These are phyloP conservation scores for Plodia interpunctella DNA, from an alignment of 1,140 invertebrate genomes.

Conservation along the genomic window DNA sequence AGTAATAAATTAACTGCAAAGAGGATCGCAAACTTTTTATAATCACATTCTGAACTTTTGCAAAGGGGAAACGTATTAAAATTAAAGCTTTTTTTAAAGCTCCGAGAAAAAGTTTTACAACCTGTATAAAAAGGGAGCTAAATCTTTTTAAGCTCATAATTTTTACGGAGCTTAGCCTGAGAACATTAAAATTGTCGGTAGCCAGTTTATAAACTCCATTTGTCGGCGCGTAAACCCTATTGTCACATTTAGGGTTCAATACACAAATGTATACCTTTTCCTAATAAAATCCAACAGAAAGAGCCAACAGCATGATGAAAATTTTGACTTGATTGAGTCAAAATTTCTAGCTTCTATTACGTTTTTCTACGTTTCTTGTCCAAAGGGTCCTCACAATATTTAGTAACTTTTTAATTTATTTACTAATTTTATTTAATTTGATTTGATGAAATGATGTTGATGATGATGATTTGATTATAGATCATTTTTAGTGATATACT, in stretches of 20 bases:
- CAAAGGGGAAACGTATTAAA: not conserved
- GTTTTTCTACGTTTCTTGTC: too few relatives aligned
- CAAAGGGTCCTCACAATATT: too few relatives aligned
- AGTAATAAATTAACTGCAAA: not conserved
- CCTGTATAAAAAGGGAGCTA: constrained; percentile 37
- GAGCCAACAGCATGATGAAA: too few relatives aligned
- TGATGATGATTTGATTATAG: too few relatives aligned
- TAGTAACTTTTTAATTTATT: too few relatives aligned
- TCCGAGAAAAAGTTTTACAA: constrained; percentile 17
- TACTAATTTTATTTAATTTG: too few relatives aligned
- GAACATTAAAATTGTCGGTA: constrained; percentile 43
- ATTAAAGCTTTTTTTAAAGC: not conserved
- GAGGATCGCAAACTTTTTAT: not conserved
- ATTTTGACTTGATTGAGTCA: too few relatives aligned
- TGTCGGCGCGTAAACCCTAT: constrained; percentile 41
- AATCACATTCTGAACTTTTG: not conserved
- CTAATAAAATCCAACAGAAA: too few relatives aligned
- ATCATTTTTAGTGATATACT: too few relatives aligned
- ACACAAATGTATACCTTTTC: too few relatives aligned
- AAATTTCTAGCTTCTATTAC: too few relatives aligned
- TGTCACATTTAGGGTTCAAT: constrained; percentile 19
- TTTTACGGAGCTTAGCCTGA: constrained; percentile 35
- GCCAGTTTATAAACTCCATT: constrained; percentile 53
- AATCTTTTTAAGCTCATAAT: constrained; percentile 21
- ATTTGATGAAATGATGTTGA: too few relatives aligned